Base-by-base conservation (phyloP, 2,888 invertebrate species). In the Drosophila colorata region DNA sequence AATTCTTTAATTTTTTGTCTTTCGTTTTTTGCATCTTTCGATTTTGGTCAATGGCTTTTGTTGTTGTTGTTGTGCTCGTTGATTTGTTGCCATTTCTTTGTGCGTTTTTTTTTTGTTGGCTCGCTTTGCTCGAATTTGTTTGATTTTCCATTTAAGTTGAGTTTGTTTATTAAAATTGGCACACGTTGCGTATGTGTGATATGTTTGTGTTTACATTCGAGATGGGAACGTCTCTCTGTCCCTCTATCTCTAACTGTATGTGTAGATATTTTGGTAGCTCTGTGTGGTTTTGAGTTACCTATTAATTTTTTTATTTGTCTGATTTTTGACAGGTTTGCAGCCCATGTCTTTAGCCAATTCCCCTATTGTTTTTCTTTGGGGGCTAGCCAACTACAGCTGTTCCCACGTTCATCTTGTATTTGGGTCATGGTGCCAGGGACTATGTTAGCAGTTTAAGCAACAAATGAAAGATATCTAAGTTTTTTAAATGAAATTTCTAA, bases 101-200 rank as follows among this genome's bases (percentile, higher is more conserved):
- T 56, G 55, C 13, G 13, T 11, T 18, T 13, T 20, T 55, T 8
- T 37, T 28, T 25, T 70, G 44, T 61, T 67, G 76, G 65, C 44
- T 70, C 41, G 51, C 47, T 56, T 57, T 49, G 51, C 68, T 61
- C 67, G 73, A 71, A 61, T 86, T 73, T 88, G 87, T 85, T 85
- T 85, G 88, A 80, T 76, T 84, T 88, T 84, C 81, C 87, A 85
- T 88, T 85, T 78, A 85, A 84, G 84, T 68, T 73, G 66, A 74
- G 88, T 85, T 85, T 85, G 88, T 80, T 80, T 88, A 85, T 76
- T 76, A 74, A 88, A 80, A 88, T 88, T 85, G 88, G 85, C 88
- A 85, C 78, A 83, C 83, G 70, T 56, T 69, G 80, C 88, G 88
- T 88, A 83, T 88, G 88, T 69, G 88, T 77, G 74, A 79, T 79